Evolutionary conservation across 2,888 invertebrate genomes (phyloP).

Genomic region (Lepidochrysops patricia): DNA sequence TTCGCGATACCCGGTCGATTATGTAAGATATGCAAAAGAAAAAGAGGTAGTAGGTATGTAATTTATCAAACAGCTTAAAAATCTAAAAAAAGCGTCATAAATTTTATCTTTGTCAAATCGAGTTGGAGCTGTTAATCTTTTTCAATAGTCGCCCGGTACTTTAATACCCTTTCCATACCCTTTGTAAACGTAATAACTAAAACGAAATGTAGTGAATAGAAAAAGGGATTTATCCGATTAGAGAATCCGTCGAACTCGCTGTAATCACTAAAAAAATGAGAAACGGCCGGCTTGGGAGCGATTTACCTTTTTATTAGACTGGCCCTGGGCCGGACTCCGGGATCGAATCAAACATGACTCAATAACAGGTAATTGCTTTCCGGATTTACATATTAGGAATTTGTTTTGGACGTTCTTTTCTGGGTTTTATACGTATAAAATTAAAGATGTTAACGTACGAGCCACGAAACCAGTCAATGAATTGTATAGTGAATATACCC

Average conservation of each 20-base stretch:
- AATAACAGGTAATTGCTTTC: conserved; percentile 1
- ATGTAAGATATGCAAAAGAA: too few relatives aligned
- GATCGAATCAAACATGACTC: conserved; percentile 4
- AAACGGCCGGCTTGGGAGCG: neutral
- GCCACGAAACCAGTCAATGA: too few relatives aligned
- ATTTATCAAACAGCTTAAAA: neutral
- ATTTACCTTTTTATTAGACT: conserved; percentile 7
- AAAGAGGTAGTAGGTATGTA: neutral
- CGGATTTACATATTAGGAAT: neutral
- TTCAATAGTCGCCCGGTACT: neutral
- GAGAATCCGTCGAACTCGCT: conserved; percentile 3
- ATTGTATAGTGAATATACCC: neutral
- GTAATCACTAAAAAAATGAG: conserved; percentile 6
- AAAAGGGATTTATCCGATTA: neutral
- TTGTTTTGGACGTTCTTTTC: neutral
- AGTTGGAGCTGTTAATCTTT: neutral
- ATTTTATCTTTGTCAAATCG: neutral
- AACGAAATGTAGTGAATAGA: conserved; percentile 4
- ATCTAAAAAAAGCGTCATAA: neutral
- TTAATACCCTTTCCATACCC: neutral
- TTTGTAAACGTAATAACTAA: conserved; percentile 6
- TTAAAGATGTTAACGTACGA: too few relatives aligned
- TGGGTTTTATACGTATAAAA: too few relatives aligned
- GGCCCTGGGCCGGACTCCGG: neutral
- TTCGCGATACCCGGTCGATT: too few relatives aligned